These are phyloP conservation scores for Zaprionus kolodkinae DNA, from an alignment of 1,140 invertebrate genomes.

Conservation along the genomic window DNA sequence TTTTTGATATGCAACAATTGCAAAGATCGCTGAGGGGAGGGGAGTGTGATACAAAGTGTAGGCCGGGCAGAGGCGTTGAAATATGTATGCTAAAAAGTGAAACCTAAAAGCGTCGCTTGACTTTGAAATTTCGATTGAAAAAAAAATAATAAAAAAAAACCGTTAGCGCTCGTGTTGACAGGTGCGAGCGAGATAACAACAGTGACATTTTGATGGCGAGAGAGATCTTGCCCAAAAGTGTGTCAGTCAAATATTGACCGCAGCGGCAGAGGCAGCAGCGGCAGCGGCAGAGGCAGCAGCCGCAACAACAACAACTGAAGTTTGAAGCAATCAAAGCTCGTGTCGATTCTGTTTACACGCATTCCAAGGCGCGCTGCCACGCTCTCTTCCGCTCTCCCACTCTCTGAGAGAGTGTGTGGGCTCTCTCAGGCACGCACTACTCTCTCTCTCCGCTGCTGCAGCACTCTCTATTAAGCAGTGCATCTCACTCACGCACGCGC, in stretches of 20 bases:
- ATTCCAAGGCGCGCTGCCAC: conserved; percentile 6
- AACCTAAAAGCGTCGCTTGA: conserved; percentile 44
- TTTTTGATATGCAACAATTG: conserved; percentile 22
- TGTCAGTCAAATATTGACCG: conserved; percentile 63
- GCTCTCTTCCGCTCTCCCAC: not conserved
- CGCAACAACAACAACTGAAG: not conserved
- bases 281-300: not conserved
- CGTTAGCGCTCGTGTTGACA: conserved; percentile 35
- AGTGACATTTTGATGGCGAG: conserved; percentile 6
- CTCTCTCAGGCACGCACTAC: too few species aligned
- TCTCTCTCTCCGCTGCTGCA: not conserved
- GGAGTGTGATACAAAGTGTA: not conserved
- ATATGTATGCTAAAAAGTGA: conserved; percentile 45
- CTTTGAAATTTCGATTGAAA: conserved; percentile 34
- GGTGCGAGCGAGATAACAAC: conserved; percentile 1
- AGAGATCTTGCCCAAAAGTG: conserved; percentile 30
- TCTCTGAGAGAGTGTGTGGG: too few species aligned
- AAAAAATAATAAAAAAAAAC: conserved; percentile 19
- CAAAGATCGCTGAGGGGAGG: not conserved
- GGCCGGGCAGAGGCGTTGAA: conserved; percentile 16
- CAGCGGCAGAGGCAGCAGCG: conserved; percentile 22
- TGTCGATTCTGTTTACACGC: conserved; percentile 23
- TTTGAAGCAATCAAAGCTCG: conserved; percentile 8
- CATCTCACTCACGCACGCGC: not conserved
- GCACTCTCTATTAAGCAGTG: not conserved